These are phyloP conservation scores for Synchiropus splendidus DNA, from an alignment of 2,113 vertebrate species.

Conservation along the genomic window DNA sequence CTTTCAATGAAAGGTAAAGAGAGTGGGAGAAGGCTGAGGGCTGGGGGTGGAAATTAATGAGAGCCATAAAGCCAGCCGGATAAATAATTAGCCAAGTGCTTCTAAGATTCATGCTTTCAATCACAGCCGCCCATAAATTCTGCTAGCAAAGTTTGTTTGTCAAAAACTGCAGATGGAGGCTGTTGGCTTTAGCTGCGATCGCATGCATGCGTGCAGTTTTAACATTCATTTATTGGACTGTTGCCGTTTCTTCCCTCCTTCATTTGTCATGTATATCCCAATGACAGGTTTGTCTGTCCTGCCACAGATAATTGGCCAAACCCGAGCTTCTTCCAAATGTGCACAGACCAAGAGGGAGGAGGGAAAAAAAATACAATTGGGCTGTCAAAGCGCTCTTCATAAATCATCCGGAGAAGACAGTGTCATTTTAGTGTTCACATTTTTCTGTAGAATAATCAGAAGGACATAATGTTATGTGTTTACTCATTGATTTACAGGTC, in stretches of 20 bases:
- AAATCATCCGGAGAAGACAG: constrained; percentile 46
- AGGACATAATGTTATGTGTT: constrained; percentile 37
- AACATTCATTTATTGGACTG: constrained; percentile 18
- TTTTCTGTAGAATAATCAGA: constrained; percentile 44
- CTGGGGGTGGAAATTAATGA: constrained; percentile 64
- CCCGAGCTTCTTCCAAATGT: constrained; percentile 30
- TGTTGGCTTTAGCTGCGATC: neutral
- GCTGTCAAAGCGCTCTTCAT: constrained; percentile 38
- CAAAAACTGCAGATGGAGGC: constrained; percentile 28
- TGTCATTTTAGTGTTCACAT: constrained; percentile 39
- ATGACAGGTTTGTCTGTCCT: constrained; percentile 41
- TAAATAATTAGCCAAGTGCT: constrained; percentile 67
- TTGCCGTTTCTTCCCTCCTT: constrained; percentile 21
- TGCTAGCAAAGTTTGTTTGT: constrained; percentile 43
- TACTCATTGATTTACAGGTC: constrained; percentile 18
- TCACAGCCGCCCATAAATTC: constrained; percentile 43
- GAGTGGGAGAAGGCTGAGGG: constrained; percentile 12
- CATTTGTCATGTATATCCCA: constrained; percentile 30
- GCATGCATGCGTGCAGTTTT: constrained; percentile 12
- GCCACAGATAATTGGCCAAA: constrained; percentile 45
- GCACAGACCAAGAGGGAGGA: constrained; percentile 24
- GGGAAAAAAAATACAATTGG: constrained; percentile 23
- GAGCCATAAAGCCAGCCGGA: constrained; percentile 66
- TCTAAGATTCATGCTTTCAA: constrained; percentile 47
- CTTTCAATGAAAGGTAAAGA: constrained; percentile 64